Evolutionary conservation across 2,113 vertebrate species (phyloP).

Genomic region (Narcine bancroftii): DNA sequence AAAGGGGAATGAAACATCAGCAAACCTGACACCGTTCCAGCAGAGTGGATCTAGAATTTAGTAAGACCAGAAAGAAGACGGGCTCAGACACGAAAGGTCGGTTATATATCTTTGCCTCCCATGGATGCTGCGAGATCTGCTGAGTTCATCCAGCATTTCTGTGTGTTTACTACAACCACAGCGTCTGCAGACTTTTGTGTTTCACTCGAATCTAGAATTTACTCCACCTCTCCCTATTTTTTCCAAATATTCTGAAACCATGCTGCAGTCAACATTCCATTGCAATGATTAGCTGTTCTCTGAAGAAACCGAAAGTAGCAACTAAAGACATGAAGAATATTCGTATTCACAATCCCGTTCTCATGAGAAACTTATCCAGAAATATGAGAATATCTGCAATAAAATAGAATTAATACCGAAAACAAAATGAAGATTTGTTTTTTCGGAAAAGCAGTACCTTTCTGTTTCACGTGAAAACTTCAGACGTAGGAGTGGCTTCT

Average conservation of each 20-base stretch:
- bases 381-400: not conserved
- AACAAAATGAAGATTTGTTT: not conserved
- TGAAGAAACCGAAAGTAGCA: not conserved
- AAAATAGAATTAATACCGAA: not conserved
- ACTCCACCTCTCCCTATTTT: not conserved
- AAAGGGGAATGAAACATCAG: not conserved
- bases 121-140: too few relatives aligned
- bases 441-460: not conserved
- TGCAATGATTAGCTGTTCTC: not conserved
- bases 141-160: too few relatives aligned
- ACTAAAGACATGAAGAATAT: not conserved
- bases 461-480: not conserved
- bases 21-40: not conserved
- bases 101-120: too few relatives aligned
- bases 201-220: too few relatives aligned
- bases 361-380: slow-evolving; percentile 38
- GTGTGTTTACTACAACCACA: too few relatives aligned
- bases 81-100: too few relatives aligned
- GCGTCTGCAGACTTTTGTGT: too few relatives aligned
- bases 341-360: slow-evolving; percentile 66
- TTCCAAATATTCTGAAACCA: not conserved
- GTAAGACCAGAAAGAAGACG: too few relatives aligned
- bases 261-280: not conserved
- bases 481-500: too few relatives aligned
- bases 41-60: not conserved